These are phyloP conservation scores for Petrosia ficiformis DNA, from an alignment of 37 sponge, comb jelly and placozoan genomes.

Conservation along the genomic window DNA sequence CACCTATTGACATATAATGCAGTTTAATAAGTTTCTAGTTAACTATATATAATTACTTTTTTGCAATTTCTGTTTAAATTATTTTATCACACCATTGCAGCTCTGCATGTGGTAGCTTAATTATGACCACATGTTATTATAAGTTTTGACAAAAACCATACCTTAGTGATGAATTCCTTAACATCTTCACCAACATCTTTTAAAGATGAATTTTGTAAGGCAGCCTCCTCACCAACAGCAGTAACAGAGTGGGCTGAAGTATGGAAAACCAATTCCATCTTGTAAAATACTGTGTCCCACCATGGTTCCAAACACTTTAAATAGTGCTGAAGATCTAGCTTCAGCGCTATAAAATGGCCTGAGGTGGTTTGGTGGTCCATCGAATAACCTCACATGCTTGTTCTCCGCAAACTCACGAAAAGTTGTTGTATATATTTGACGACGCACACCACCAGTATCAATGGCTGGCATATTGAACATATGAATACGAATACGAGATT, in stretches of 20 bases:
- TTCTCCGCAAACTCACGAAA: slow-evolving; percentile 7
- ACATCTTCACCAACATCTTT: not conserved
- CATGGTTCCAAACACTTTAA: slow-evolving; percentile 26
- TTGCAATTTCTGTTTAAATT: no score
- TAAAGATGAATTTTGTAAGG: not conserved
- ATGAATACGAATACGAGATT: not conserved
- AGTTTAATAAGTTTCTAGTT: no score
- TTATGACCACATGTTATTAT: no score
- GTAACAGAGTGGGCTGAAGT: slow-evolving; percentile 12
- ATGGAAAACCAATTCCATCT: slow-evolving; percentile 39
- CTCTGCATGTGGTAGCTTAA: no score
- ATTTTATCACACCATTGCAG: no score
- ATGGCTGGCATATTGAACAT: slow-evolving; percentile 10
- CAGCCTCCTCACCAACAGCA: not conserved
- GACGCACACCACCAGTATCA: slow-evolving; percentile 31
- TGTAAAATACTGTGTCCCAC: slow-evolving; percentile 25
- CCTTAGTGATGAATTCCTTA: not conserved
- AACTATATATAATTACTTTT: no score
- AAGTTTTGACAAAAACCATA: no score
- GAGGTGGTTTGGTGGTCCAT: slow-evolving; percentile 11
- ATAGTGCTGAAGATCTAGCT: slow-evolving; percentile 10
- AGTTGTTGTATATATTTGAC: slow-evolving; percentile 15
- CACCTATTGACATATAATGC: no score
- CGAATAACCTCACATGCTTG: slow-evolving; percentile 10
- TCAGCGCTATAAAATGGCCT: slow-evolving; percentile 10